These are phyloP conservation scores for Trachelipus rathkii DNA, from an alignment of 1,140 invertebrate species.

Conservation along the genomic window DNA sequence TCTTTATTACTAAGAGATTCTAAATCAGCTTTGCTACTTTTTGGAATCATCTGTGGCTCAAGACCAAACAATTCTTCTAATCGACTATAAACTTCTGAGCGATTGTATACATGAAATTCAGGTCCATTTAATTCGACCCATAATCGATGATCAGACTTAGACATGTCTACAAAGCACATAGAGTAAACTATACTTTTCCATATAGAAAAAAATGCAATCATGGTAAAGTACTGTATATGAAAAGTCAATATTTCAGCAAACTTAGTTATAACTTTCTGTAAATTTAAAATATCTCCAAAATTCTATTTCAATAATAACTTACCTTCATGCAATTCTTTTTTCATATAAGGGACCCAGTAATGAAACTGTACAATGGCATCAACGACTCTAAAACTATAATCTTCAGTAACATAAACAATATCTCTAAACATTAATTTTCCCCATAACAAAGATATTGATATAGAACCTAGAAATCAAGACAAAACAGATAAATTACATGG, in stretches of 20 bases:
- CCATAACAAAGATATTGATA: slow-evolving; percentile 87
- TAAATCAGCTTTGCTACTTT: slow-evolving; percentile 50
- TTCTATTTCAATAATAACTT: slow-evolving; percentile 33
- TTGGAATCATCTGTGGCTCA: slow-evolving; percentile 62
- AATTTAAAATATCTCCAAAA: background rate
- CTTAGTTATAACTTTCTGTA: background rate
- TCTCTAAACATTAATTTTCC: slow-evolving; percentile 99
- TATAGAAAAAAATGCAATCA: too few relatives aligned
- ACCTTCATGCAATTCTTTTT: slow-evolving; percentile 92
- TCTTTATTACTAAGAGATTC: slow-evolving; percentile 49
- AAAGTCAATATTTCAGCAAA: too few relatives aligned
- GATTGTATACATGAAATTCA: slow-evolving; percentile 93
- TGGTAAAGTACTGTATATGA: too few relatives aligned
- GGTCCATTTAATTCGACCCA: slow-evolving; percentile 92
- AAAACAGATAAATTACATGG: slow-evolving; percentile 34
- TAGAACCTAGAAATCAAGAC: slow-evolving; percentile 67
- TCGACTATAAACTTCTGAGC: slow-evolving; percentile 78
- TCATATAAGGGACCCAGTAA: slow-evolving; percentile 93
- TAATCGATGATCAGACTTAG: slow-evolving; percentile 88
- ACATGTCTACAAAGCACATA: slow-evolving; percentile 69
- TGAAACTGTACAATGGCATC: slow-evolving; percentile 96
- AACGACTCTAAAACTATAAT: slow-evolving; percentile 87
- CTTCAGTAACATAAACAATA: slow-evolving; percentile 88
- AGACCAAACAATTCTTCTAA: slow-evolving; percentile 86
- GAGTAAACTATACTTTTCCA: too few relatives aligned